Evolutionary conservation across 2,797 vertebrate species (phyloP).

Genomic region (Masticophis lateralis): DNA sequence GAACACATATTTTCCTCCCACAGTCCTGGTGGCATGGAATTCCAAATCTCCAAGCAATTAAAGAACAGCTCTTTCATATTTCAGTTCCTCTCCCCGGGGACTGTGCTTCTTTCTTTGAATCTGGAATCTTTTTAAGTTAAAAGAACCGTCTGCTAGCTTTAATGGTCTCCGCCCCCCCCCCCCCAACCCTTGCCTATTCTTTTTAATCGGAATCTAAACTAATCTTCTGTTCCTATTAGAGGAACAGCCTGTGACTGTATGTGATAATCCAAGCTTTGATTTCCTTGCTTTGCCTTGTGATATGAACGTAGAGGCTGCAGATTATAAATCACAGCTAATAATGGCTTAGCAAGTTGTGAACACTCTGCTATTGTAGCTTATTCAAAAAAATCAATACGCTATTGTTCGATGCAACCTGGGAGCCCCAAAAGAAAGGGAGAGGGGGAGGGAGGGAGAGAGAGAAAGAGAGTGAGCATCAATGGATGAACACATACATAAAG

Average conservation of each 20-base stretch:
- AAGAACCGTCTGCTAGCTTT: not conserved
- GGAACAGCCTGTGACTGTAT: not conserved
- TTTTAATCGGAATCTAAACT: not conserved
- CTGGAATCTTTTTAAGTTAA: not conserved
- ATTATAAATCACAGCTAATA: not conserved
- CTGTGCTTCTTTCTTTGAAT: not conserved
- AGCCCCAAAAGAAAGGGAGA: not conserved
- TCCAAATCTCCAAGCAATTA: constrained; percentile 42
- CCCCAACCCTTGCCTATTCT: not conserved
- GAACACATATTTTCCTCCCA: not conserved
- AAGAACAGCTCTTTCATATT: constrained; percentile 57
- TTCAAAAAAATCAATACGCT: not conserved
- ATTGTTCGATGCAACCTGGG: not conserved
- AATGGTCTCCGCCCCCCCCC: not conserved
- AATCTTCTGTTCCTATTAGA: not conserved
- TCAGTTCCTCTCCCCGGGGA: constrained; percentile 12
- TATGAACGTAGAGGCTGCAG: not conserved
- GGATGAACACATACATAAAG: not conserved
- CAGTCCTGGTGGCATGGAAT: constrained; percentile 20
- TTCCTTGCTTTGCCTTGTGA: not conserved
- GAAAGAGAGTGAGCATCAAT: fast-evolving
- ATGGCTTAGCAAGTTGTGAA: not conserved
- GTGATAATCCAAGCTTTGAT: not conserved
- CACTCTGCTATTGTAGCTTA: not conserved
- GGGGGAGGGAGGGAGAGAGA: too few species aligned